Evolutionary conservation across 1,140 invertebrate genomes (phyloP).

Genomic region (Lamellibrachia luymesi): DNA sequence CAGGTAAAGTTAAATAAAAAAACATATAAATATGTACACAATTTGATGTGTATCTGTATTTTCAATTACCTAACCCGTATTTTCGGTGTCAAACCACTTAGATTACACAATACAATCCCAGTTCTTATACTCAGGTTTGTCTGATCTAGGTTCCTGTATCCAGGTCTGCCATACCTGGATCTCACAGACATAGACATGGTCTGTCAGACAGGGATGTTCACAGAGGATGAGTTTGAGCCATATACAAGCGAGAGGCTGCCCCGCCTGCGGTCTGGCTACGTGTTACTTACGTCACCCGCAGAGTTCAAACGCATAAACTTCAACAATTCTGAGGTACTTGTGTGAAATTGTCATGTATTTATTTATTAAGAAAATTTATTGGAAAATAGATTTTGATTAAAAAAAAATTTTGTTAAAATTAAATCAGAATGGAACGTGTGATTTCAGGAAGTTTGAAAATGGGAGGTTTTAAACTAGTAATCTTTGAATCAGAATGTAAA

Average conservation of each 20-base stretch:
- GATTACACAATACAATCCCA: no score
- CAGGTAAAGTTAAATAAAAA: no score
- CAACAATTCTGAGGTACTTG: slow-evolving; percentile 59
- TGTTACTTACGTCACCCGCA: slow-evolving; percentile 63
- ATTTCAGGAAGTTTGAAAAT: neutral
- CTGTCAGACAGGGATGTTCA: slow-evolving; percentile 32
- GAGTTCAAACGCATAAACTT: slow-evolving; percentile 68
- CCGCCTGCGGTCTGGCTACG: slow-evolving; percentile 58
- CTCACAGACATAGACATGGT: slow-evolving; percentile 31
- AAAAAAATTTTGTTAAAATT: no score
- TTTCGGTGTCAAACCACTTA: no score
- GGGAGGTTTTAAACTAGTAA: neutral
- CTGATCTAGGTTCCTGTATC: slow-evolving; percentile 48
- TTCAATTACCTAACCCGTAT: no score
- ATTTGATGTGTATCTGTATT: no score
- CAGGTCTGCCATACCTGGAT: slow-evolving; percentile 37
- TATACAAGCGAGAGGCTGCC: slow-evolving; percentile 72
- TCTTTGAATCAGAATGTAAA: neutral
- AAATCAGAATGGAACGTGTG: no score
- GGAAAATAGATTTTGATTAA: no score
- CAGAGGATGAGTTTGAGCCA: slow-evolving; percentile 45
- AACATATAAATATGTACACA: no score
- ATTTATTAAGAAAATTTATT: no score
- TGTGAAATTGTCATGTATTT: neutral
- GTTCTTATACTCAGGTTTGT: neutral